Base-by-base conservation (phyloP, 35 echinoderm and acorn worm species). In the Heliocidaris tuberculata region DNA sequence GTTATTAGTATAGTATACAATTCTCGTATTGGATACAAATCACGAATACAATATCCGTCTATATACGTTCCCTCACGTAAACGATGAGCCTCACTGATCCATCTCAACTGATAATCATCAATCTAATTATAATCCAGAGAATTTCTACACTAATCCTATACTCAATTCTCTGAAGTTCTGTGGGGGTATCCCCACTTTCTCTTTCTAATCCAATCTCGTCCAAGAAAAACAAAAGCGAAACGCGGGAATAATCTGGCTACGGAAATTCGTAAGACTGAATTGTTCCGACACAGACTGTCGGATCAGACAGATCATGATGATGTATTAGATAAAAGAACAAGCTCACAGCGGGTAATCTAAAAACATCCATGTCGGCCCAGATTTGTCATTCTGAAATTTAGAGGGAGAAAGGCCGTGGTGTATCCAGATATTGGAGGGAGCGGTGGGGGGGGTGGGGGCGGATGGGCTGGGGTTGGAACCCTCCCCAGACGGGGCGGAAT, bases 221-320 rank as follows among this genome's bases (percentile, higher is more conserved):
- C 60, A 2, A 4, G 24, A 42, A 42, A 42, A 42, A 70, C 17
- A 70, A 70, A 70, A 70, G 16, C 17, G 60, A 70, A 70, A 70
- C 21, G 60, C 60, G 60, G 60, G 60, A 70, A 27, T 70, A 70
- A 70, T 70, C 60, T 70, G 13, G 17, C 24, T 6, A 70, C 60
- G 60, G 60, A 70, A 70, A 70, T 70, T 70, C 60, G 60, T 70
- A 70, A 70, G 60, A 70, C 60, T 70, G 60, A 70, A 70, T 70
- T 70, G 60, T 70, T 70, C 60, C 60, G 60, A 70, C 24, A 21
- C 60, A 70, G 60, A 70, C 60, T 17, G 60, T 19, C 17, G 2
- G 16, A 70, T 15, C 60, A 70, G 60, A 70, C 60, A 70, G 60
- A 70, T 70, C 60, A 70, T 16, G 60, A 70, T 70, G 15, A 70